These are phyloP conservation scores for Pseudois nayaur DNA, from an alignment of 2,113 vertebrate species.

Conservation along the genomic window DNA sequence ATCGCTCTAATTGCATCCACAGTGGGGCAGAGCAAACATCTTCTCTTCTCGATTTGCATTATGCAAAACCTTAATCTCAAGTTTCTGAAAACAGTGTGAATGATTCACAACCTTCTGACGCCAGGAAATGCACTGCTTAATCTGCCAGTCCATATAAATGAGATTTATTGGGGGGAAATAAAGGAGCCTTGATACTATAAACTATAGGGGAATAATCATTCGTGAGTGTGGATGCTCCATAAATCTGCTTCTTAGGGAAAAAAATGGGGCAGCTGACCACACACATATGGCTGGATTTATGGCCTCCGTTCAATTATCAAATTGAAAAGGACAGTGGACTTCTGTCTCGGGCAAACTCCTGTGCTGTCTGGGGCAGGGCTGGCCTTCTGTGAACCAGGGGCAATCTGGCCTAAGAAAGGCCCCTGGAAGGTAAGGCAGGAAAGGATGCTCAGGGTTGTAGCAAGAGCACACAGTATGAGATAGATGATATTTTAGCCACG, in stretches of 20 bases:
- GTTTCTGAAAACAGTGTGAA: constrained; percentile 60
- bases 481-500: background rate
- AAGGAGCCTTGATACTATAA: constrained; percentile 62
- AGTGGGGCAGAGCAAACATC: constrained; percentile 72
- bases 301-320: constrained; percentile 23
- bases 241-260: constrained; percentile 57
- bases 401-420: background rate
- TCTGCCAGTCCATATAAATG: constrained; percentile 59
- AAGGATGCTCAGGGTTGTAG: background rate
- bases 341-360: background rate
- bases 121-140: constrained; percentile 63
- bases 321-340: background rate
- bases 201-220: constrained; percentile 48
- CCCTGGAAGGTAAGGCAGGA: background rate
- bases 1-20: constrained; percentile 79
- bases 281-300: constrained; percentile 46
- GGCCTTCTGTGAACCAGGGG: background rate
- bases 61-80: constrained; percentile 79
- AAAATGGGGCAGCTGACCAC: constrained; percentile 58
- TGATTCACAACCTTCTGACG: constrained; percentile 51
- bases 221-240: background rate
- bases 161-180: constrained; percentile 57
- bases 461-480: background rate
- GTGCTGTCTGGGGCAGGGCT: background rate
- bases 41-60: constrained; percentile 75